Percentiles rank a stretch among this genome's conserved stretches.
These are phyloP conservation scores for Nomada goodeniana DNA, from an alignment of 2,888 invertebrate species.

Conservation along the genomic window DNA sequence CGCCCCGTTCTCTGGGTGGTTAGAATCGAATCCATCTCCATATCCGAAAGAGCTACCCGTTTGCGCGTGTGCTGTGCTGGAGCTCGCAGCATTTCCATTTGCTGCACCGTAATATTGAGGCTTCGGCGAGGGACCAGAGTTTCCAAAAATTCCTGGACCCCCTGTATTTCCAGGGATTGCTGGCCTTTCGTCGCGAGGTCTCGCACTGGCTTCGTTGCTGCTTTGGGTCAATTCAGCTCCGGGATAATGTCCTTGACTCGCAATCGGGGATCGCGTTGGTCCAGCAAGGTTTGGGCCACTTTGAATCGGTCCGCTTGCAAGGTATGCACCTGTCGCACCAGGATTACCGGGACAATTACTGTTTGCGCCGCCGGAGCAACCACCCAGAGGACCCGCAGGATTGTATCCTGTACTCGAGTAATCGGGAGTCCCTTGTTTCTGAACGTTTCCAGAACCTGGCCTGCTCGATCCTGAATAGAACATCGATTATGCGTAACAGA, in stretches of 20 bases:
- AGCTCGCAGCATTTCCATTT: background rate
- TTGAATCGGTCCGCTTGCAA: background rate
- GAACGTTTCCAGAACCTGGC: conserved; percentile 8
- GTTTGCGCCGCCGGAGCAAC: conserved; percentile 7
- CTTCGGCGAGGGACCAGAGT: no score
- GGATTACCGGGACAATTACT: conserved; percentile 19
- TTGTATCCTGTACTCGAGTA: conserved; percentile 1
- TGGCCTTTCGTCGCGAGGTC: background rate
- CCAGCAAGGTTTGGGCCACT: background rate
- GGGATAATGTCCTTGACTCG: background rate
- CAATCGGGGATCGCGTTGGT: background rate
- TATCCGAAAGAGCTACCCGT: background rate
- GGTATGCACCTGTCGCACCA: background rate
- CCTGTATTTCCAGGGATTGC: background rate
- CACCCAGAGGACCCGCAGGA: background rate
- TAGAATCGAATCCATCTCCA: background rate
- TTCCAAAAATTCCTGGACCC: background rate
- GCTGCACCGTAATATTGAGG: background rate
- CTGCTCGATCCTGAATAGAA: conserved; percentile 5
- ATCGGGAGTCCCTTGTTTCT: background rate
- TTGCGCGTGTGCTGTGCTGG: background rate
- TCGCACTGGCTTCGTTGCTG: background rate
- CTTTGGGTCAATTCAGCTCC: background rate
- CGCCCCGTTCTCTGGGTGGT: background rate
- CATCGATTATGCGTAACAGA: background rate